These are phyloP conservation scores for Drosophila bocki DNA, from an alignment of 1,140 invertebrate species.

Conservation along the genomic window DNA sequence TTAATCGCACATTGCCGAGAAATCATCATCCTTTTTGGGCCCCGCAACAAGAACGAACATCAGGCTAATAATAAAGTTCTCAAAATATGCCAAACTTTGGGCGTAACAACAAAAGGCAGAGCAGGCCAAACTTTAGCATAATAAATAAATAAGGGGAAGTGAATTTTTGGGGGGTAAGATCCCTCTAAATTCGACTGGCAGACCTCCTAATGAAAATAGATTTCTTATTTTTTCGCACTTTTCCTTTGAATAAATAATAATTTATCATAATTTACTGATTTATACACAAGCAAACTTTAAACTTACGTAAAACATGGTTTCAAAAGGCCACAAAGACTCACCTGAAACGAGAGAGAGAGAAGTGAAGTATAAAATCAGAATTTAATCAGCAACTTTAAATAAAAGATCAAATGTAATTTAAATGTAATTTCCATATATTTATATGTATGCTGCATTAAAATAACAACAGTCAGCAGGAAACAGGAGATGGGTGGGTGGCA, in stretches of 20 bases:
- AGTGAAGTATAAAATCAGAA: conserved; percentile 29
- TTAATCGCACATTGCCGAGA: conserved; percentile 47
- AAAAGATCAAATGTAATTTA: conserved; percentile 63
- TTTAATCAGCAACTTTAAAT: conserved; percentile 42
- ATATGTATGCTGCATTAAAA: conserved; percentile 49
- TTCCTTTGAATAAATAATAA: conserved; percentile 43
- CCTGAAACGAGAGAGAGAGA: conserved; percentile 47
- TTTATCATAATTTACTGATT: conserved; percentile 81
- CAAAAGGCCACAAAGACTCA: conserved; percentile 39
- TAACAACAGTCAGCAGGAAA: conserved; percentile 24
- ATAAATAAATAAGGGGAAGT: conserved; percentile 75
- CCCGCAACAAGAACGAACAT: conserved; percentile 16
- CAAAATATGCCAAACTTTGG: conserved; percentile 82
- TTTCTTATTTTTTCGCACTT: conserved; percentile 60
- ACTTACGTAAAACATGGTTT: conserved; percentile 43
- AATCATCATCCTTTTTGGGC: conserved; percentile 26
- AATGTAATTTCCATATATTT: conserved; percentile 68
- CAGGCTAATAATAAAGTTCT: conserved; percentile 84
- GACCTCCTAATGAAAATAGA: conserved; percentile 74
- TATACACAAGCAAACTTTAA: conserved; percentile 58
- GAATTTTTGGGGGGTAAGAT: conserved; percentile 23
- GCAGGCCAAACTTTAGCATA: conserved; percentile 70
- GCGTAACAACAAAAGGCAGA: conserved; percentile 41
- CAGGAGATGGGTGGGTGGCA: conserved; percentile 1
- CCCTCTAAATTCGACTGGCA: conserved; percentile 26